These are phyloP conservation scores for Rhea pennata DNA, from an alignment of 2,113 vertebrate genomes.

Conservation along the genomic window DNA sequence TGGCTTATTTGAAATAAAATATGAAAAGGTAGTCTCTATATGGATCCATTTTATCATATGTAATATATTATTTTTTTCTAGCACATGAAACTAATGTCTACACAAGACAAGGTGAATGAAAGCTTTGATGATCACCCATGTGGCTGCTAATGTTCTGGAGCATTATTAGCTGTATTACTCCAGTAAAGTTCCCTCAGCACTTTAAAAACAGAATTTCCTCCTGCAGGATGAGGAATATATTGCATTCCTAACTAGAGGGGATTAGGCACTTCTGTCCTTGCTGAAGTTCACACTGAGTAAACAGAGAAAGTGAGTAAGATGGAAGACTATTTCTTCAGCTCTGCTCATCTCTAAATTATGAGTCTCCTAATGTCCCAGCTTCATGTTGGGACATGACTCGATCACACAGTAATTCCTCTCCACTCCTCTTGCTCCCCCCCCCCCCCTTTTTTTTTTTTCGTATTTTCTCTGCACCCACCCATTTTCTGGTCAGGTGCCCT, in stretches of 20 bases:
- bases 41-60: not conserved
- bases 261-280: not conserved
- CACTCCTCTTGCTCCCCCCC: not conserved
- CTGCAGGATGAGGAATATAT: not conserved
- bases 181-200: not conserved
- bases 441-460: not conserved
- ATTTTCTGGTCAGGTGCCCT: not conserved
- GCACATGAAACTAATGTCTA: not conserved
- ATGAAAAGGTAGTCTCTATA: not conserved
- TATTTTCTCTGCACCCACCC: not conserved
- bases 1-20: not conserved
- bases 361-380: not conserved
- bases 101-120: not conserved
- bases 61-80: not conserved
- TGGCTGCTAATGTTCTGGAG: not conserved
- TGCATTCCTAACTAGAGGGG: not conserved
- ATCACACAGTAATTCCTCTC: not conserved
- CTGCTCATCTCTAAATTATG: not conserved
- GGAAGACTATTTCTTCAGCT: not conserved
- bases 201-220: not conserved
- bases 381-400: slow-evolving; percentile 2
- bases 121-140: not conserved
- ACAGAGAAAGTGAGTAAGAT: not conserved
- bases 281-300: not conserved
- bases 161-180: not conserved